Evolutionary conservation across 2,888 invertebrate species (phyloP).

Genomic region (Drosophila monieri): DNA sequence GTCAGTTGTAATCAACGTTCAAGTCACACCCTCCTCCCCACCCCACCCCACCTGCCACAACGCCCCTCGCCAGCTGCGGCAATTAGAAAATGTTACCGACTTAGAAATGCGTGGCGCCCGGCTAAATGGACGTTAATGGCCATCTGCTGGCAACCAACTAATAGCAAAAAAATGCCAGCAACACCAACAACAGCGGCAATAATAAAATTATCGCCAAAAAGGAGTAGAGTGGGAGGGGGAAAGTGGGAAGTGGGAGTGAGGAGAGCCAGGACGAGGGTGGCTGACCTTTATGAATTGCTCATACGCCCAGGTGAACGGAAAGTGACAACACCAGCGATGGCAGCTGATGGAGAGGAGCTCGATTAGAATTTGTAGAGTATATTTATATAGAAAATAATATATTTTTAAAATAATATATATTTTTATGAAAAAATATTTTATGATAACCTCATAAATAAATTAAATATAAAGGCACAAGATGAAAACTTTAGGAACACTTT

Average conservation of each 20-base stretch:
- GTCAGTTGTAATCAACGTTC: slow-evolving; percentile 75
- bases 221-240: no score
- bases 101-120: slow-evolving; percentile 77
- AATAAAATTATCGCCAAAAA: slow-evolving; percentile 73
- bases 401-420: no score
- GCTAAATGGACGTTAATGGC: slow-evolving; percentile 78
- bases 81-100: slow-evolving; percentile 76
- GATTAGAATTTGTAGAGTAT: no score
- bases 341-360: background rate
- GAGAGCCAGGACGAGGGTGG: slow-evolving; percentile 11
- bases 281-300: slow-evolving; percentile 62
- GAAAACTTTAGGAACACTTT: no score
- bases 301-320: slow-evolving; percentile 72
- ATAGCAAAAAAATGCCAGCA: slow-evolving; percentile 60
- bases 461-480: no score
- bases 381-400: no score
- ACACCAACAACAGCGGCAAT: slow-evolving; percentile 69
- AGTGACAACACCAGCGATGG: slow-evolving; percentile 20
- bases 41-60: slow-evolving; percentile 4
- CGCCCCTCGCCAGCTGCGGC: slow-evolving; percentile 64
- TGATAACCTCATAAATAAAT: no score
- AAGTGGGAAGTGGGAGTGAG: slow-evolving; percentile 32
- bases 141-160: slow-evolving; percentile 75
- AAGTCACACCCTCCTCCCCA: slow-evolving; percentile 44
- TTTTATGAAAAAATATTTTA: no score